A percentile compares a stretch with the other conserved stretches of the same genome.
Evolutionary conservation across 2,888 invertebrate genomes (phyloP).

Genomic region (Amblyteles armatorius): DNA sequence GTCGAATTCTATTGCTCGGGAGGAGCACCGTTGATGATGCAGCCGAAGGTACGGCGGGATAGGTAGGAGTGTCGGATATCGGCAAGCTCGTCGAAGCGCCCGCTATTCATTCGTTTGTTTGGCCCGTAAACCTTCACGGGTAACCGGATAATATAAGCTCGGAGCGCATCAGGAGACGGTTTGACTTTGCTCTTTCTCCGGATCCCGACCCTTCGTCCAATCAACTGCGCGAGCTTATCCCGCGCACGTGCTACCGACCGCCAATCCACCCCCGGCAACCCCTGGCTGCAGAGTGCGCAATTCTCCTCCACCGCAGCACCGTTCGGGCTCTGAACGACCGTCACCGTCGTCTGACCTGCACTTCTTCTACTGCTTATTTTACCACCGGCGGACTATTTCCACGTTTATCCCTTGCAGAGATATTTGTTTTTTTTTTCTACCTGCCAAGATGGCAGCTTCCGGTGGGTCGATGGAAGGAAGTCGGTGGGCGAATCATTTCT

Average conservation of each 20-base stretch:
- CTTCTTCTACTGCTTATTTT: slow-evolving; percentile 40
- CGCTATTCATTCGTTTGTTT: slow-evolving; percentile 78
- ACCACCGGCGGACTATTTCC: background rate
- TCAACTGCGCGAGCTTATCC: slow-evolving; percentile 38
- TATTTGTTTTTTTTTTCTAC: background rate
- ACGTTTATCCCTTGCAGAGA: background rate
- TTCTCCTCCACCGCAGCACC: slow-evolving; percentile 28
- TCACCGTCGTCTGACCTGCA: slow-evolving; percentile 34
- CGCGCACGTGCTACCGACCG: slow-evolving; percentile 30
- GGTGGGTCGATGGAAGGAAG: too few relatives aligned
- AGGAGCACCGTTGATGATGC: slow-evolving; percentile 25
- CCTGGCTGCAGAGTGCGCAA: slow-evolving; percentile 33
- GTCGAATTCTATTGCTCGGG: slow-evolving; percentile 38
- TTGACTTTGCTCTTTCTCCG: slow-evolving; percentile 74
- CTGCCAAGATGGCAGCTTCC: background rate
- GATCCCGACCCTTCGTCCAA: slow-evolving; percentile 34
- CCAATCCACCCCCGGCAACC: slow-evolving; percentile 6
- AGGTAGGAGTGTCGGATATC: slow-evolving; percentile 39
- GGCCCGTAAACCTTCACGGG: slow-evolving; percentile 76
- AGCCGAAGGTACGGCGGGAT: slow-evolving; percentile 13
- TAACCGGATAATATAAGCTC: slow-evolving; percentile 80
- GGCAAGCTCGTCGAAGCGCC: slow-evolving; percentile 64
- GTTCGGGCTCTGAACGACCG: slow-evolving; percentile 24
- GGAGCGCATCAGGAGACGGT: slow-evolving; percentile 68
- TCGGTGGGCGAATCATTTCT: too few relatives aligned